Percentiles rank a stretch among this genome's conserved stretches.
phyloP scores from a whole-genome alignment of 1,140 invertebrate genomes.

The Anadara kagoshimensis region DNA sequence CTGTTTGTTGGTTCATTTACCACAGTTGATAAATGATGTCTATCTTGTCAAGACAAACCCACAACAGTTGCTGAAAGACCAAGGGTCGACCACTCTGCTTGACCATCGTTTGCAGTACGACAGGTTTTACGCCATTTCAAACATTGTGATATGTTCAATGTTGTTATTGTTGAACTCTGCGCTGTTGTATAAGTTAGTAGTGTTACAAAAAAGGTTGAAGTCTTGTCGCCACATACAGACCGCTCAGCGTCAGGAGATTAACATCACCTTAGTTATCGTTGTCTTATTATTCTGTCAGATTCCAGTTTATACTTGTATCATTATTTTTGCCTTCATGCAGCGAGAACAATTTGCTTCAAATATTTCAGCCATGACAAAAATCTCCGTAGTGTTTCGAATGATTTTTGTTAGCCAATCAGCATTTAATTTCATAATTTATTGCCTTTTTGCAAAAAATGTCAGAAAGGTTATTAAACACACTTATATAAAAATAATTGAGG shows the following conservation, averaged over 20 bases:
- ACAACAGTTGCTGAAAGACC: not conserved
- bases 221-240: constrained; percentile 2
- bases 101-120: constrained; percentile 4
- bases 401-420: constrained; percentile 5
- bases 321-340: constrained; percentile 13
- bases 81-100: not conserved
- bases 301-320: constrained; percentile 8
- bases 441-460: constrained; percentile 15
- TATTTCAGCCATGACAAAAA: constrained; percentile 8
- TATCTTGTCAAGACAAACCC: not conserved
- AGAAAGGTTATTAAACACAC: not conserved
- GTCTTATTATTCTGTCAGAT: constrained; percentile 14
- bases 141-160: not conserved
- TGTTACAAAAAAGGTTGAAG: not conserved
- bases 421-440: constrained; percentile 16
- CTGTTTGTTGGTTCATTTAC: not conserved
- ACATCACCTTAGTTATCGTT: constrained; percentile 8
- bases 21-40: constrained; percentile 19
- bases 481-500: no score
- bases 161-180: not conserved
- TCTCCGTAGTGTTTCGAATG: not conserved
- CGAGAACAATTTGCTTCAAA: not conserved
- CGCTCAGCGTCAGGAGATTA: constrained; percentile 4
- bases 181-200: not conserved
- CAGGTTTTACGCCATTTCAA: constrained; percentile 18